Evolutionary conservation across 2,113 vertebrate species (phyloP).

Genomic region (Xiphophorus hellerii): DNA sequence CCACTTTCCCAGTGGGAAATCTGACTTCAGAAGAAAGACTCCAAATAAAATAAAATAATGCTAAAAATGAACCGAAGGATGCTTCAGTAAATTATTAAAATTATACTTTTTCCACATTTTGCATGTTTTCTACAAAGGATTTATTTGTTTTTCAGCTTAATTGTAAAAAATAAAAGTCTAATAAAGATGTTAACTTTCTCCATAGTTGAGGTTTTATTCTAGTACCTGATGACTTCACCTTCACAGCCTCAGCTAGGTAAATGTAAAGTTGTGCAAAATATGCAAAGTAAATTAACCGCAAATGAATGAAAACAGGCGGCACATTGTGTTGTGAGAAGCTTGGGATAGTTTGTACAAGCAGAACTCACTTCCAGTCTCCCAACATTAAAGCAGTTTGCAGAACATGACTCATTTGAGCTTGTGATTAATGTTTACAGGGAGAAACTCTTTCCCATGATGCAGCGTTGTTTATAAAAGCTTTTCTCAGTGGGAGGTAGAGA

Average conservation of each 20-base stretch:
- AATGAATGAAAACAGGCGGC: neutral
- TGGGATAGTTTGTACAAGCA: neutral
- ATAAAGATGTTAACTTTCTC: neutral
- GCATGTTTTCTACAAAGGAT: neutral
- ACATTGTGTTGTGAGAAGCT: constrained; percentile 16
- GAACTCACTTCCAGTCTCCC: neutral
- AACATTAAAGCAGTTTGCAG: constrained; percentile 19
- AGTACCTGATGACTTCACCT: neutral
- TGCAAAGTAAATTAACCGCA: neutral
- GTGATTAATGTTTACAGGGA: constrained; percentile 14
- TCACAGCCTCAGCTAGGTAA: neutral
- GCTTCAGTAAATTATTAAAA: no score
- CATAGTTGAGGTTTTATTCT: neutral
- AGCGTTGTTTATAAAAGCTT: neutral
- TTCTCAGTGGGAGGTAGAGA: neutral
- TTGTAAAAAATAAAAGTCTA: neutral
- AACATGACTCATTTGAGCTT: constrained; percentile 26
- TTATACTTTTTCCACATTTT: neutral
- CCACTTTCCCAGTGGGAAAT: no score
- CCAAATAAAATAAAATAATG: no score
- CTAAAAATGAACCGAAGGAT: no score
- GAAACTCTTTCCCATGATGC: constrained; percentile 21
- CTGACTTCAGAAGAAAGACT: no score
- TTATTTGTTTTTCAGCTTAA: neutral
- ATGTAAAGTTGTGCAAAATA: constrained; percentile 4